Conservation (phyloP, 2,888 invertebrate species). For the Tinea trinotella region DNA sequence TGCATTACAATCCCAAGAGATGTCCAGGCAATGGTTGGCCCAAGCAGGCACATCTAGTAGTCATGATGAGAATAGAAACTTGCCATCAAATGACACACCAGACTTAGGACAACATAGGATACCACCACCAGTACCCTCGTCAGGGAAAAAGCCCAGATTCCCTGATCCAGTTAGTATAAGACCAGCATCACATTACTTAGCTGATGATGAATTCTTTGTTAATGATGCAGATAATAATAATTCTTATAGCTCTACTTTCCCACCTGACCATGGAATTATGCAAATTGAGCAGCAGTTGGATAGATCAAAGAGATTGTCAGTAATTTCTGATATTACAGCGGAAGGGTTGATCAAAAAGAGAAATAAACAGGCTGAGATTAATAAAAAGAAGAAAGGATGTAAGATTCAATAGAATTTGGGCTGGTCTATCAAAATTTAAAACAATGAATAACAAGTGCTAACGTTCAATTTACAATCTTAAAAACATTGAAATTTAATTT, state of each 20-base stretch:
- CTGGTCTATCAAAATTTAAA: too few species aligned
- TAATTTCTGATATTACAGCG: conserved; percentile 61
- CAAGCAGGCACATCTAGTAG: conserved; percentile 33
- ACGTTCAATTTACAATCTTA: too few species aligned
- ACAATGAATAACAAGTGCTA: too few species aligned
- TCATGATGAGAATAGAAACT: neutral
- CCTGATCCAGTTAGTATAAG: conserved; percentile 63
- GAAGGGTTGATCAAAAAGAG: conserved; percentile 60
- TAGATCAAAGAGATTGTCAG: conserved; percentile 52
- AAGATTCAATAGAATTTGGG: conserved; percentile 62
- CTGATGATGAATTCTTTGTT: conserved; percentile 29
- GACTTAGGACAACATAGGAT: conserved; percentile 43
- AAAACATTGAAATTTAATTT: neutral
- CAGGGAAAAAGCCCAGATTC: conserved; percentile 54
- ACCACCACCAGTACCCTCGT: conserved; percentile 53
- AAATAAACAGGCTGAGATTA: conserved; percentile 49
- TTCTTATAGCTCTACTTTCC: conserved; percentile 49
- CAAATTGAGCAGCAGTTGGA: conserved; percentile 32
- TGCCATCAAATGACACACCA: conserved; percentile 12
- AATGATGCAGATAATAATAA: conserved; percentile 56
- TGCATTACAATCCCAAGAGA: conserved; percentile 55
- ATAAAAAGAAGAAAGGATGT: conserved; percentile 59
- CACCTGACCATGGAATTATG: conserved; percentile 35
- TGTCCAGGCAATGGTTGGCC: conserved; percentile 51
- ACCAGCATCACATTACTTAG: conserved; percentile 60